Base-by-base conservation (phyloP, 1,140 invertebrate genomes). In the Drosophila bipectinata region DNA sequence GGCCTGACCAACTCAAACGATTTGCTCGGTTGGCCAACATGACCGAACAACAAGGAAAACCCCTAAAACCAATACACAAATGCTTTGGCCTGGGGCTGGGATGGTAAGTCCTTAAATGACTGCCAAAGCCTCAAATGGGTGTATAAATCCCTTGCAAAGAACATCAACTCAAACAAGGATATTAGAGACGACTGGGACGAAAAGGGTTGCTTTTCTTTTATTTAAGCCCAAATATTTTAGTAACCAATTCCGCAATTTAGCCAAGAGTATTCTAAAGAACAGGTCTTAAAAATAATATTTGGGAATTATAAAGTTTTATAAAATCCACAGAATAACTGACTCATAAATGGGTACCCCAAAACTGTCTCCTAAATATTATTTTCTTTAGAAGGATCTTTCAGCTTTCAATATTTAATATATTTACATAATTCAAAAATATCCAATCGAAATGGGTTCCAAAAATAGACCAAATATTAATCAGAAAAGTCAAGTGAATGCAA, bases 1-100 rank as follows among this genome's bases (percentile, higher is more conserved):
- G 82, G 80, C 62, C 77, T 72, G 72, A 72, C 80, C 80, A 60
- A 80, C 80, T 76, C 76, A 83, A 83, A 76, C 80, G 80, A 84
- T 83, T 83, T 79, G 80, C 73, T 79, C 73, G 80, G 80, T 83
- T 76, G 67, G 57, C 79, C 79, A 75, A 71, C 66, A 82, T 49
- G 64, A 71, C 67, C 67, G 55, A 78, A 47, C 51, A 60, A 60
- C 79, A 37, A 14, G 60, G 24, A 45, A 53, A 58, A 48, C 53
- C 61, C 73, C 59, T 39, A 62, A 73, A 76, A 68, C 78, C 78
- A 44, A 76, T 67, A 84, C 66, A 79, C 80, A 85, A 78, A 87
- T 34, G 62, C 78, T 14, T 75, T 80, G 3, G 34, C 34, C 34
- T 72, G 71, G 26, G 66, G 32, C 30, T 32, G 30, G n/a, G 51